phyloP scores from a whole-genome alignment of 2,888 invertebrate species.

The Sesia apiformis region DNA sequence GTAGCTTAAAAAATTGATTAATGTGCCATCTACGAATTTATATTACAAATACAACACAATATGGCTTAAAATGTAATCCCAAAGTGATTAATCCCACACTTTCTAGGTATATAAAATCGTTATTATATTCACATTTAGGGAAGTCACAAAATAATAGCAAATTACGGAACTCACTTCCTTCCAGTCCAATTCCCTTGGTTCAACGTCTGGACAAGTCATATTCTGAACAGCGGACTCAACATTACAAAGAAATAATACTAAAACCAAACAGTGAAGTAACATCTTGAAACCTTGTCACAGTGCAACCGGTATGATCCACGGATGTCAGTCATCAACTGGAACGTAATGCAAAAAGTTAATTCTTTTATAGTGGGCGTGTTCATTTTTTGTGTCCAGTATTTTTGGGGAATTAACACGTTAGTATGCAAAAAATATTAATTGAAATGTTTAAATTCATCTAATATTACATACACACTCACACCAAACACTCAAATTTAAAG shows the following conservation, averaged over 20 bases:
- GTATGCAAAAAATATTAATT: too few relatives aligned
- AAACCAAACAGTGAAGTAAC: slow-evolving; percentile 28
- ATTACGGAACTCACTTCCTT: slow-evolving; percentile 42
- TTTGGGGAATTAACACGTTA: not conserved
- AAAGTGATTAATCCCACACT: too few relatives aligned
- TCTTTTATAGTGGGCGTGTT: slow-evolving; percentile 30
- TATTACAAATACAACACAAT: too few relatives aligned
- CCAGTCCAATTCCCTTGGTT: slow-evolving; percentile 51
- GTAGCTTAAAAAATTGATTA: too few relatives aligned
- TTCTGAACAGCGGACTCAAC: slow-evolving; percentile 39
- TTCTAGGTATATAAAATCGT: too few relatives aligned
- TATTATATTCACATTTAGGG: too few relatives aligned
- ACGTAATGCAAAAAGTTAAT: slow-evolving; percentile 26
- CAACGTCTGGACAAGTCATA: slow-evolving; percentile 42
- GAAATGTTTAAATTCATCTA: too few relatives aligned
- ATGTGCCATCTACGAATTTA: too few relatives aligned
- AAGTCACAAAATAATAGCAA: too few relatives aligned
- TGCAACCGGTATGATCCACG: slow-evolving; percentile 11
- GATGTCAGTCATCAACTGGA: slow-evolving; percentile 33
- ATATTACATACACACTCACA: too few relatives aligned
- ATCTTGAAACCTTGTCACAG: slow-evolving; percentile 28
- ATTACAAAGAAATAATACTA: slow-evolving; percentile 26
- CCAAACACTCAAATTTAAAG: too few relatives aligned
- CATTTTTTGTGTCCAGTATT: not conserved
- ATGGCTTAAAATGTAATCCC: too few relatives aligned